Conservation (phyloP, 2,113 vertebrate species). For the Chloroceryle aenea region DNA sequence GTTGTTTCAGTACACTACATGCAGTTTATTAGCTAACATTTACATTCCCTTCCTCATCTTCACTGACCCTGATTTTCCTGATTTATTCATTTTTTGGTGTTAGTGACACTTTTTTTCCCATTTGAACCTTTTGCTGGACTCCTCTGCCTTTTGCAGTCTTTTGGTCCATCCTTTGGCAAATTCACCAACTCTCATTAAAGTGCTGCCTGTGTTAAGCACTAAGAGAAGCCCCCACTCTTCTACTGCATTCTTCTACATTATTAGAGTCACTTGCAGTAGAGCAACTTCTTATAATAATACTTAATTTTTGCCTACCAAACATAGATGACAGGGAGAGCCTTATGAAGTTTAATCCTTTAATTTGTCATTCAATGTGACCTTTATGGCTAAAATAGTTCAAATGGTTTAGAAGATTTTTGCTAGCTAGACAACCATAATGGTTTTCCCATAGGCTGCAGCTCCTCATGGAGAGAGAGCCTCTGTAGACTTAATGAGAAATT, state of each 20-base stretch:
- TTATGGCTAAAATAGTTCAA: background rate
- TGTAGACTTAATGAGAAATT: background rate
- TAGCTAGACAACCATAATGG: background rate
- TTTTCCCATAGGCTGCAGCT: background rate
- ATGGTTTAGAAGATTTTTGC: background rate
- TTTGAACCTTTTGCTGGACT: slow-evolving; percentile 1
- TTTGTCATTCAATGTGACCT: background rate
- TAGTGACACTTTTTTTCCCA: background rate
- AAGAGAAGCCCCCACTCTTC: background rate
- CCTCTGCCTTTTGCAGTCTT: background rate
- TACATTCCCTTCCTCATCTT: background rate
- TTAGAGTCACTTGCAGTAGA: background rate
- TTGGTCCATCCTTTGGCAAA: background rate
- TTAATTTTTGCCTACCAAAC: background rate
- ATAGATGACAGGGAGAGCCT: background rate
- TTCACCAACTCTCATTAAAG: background rate
- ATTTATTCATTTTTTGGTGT: background rate
- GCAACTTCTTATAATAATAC: background rate
- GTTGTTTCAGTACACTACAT: background rate
- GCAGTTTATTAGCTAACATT: slow-evolving; percentile 17
- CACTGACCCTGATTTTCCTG: background rate
- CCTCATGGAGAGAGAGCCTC: background rate
- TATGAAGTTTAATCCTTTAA: background rate
- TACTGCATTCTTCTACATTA: background rate
- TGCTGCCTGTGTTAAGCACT: background rate